These are phyloP conservation scores for Propithecus perrieri DNA, from an alignment of 2,797 vertebrate genomes.

Conservation along the genomic window DNA sequence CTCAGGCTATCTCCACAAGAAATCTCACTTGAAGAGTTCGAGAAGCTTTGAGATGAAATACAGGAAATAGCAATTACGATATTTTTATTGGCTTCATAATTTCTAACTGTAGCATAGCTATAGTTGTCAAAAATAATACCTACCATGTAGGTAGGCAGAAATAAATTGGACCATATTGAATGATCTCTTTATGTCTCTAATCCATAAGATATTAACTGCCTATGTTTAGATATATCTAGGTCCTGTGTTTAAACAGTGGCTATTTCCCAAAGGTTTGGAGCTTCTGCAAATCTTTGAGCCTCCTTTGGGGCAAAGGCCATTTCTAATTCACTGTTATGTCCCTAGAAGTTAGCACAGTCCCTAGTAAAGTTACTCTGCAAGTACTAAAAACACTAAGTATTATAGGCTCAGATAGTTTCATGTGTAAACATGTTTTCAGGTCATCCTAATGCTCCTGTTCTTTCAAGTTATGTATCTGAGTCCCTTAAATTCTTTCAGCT, in stretches of 20 bases:
- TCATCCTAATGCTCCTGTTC: not conserved
- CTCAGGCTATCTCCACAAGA: constrained; percentile 91
- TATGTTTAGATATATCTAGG: not conserved
- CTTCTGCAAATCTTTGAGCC: not conserved
- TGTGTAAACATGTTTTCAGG: not conserved
- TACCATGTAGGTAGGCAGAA: not conserved
- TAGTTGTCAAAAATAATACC: not conserved
- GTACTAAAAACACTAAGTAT: not conserved
- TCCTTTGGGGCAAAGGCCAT: not conserved
- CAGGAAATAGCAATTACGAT: not conserved
- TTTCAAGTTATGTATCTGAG: not conserved
- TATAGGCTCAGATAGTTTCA: not conserved
- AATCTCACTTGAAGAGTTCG: constrained; percentile 89
- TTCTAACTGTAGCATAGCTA: not conserved
- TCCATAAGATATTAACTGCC: not conserved
- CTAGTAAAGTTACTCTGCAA: not conserved
- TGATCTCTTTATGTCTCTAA: not conserved
- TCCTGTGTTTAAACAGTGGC: not conserved
- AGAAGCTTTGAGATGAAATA: constrained; percentile 90
- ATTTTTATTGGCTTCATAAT: not conserved
- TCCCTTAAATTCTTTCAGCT: not conserved
- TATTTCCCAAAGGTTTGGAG: not conserved
- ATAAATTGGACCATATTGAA: not conserved
- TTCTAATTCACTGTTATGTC: not conserved
- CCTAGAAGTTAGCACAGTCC: not conserved